Conservation (phyloP, 2,113 vertebrate species). For the Empidonax alnorum region DNA sequence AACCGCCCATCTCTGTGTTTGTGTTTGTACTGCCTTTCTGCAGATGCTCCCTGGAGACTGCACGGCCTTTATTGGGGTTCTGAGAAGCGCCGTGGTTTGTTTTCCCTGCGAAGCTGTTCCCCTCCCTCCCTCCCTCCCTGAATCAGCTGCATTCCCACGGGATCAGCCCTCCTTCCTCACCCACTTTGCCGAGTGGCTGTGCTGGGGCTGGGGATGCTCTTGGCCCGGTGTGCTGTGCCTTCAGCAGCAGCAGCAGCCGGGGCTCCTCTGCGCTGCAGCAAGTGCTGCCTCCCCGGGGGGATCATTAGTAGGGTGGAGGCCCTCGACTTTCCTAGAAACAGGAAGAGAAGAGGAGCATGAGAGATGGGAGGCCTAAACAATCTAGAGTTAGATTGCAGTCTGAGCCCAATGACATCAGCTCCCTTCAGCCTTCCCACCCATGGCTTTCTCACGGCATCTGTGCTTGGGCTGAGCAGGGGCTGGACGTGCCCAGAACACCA, state of each 20-base stretch:
- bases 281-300: slow-evolving; percentile 38
- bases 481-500: not conserved
- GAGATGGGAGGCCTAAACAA: slow-evolving; percentile 43
- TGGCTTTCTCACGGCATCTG: slow-evolving; percentile 9
- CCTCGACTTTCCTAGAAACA: slow-evolving; percentile 62
- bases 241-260: slow-evolving; percentile 14
- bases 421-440: slow-evolving; percentile 43
- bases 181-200: not conserved
- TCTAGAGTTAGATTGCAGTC: slow-evolving; percentile 23
- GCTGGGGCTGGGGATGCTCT: not conserved
- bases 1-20: not conserved
- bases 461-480: not conserved
- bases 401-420: slow-evolving; percentile 41
- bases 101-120: not conserved
- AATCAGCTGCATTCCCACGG: not conserved
- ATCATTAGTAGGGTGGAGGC: slow-evolving; percentile 58
- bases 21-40: not conserved
- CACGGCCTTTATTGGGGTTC: not conserved
- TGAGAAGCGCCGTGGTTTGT: not conserved
- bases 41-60: not conserved
- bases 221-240: not conserved
- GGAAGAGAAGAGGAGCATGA: slow-evolving; percentile 51
- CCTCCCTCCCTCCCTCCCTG: not conserved
- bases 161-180: not conserved
- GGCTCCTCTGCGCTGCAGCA: slow-evolving; percentile 15